These are phyloP conservation scores for Troides helena DNA, from an alignment of 2,888 invertebrate genomes.

Conservation along the genomic window DNA sequence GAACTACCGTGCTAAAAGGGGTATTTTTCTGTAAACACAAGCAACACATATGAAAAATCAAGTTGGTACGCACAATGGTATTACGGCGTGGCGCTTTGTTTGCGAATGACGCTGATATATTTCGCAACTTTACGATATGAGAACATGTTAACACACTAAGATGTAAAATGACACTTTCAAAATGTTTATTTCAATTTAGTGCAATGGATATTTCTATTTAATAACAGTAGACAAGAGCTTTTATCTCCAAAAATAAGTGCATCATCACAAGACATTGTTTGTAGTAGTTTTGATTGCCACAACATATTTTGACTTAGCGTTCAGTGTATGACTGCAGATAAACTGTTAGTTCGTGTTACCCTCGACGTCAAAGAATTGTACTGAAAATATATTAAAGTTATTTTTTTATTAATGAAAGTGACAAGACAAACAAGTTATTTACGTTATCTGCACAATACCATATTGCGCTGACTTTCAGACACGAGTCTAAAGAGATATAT, in stretches of 20 bases:
- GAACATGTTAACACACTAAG: conserved; percentile 35
- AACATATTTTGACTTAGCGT: background rate
- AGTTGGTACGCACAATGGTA: conserved; percentile 60
- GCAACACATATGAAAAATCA: conserved; percentile 30
- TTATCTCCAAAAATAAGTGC: too few relatives aligned
- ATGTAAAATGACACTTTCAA: background rate
- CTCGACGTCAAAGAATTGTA: background rate
- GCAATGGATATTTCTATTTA: background rate
- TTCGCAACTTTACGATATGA: conserved; percentile 66
- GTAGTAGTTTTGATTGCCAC: background rate
- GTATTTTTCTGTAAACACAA: conserved; percentile 1
- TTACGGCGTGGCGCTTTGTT: conserved; percentile 71
- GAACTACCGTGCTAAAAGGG: conserved; percentile 7
- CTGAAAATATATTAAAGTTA: background rate
- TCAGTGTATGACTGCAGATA: background rate
- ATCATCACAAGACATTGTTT: too few relatives aligned
- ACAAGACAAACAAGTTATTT: too few relatives aligned
- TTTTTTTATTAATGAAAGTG: background rate
- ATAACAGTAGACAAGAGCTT: background rate
- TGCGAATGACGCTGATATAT: conserved; percentile 74
- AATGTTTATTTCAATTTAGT: background rate
- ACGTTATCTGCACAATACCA: too few relatives aligned
- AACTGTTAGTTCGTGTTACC: background rate
- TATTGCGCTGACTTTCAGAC: too few relatives aligned
- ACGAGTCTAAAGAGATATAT: too few relatives aligned